Conservation (phyloP, 2,113 vertebrate species). For the Sphaerodactylus townsendi region DNA sequence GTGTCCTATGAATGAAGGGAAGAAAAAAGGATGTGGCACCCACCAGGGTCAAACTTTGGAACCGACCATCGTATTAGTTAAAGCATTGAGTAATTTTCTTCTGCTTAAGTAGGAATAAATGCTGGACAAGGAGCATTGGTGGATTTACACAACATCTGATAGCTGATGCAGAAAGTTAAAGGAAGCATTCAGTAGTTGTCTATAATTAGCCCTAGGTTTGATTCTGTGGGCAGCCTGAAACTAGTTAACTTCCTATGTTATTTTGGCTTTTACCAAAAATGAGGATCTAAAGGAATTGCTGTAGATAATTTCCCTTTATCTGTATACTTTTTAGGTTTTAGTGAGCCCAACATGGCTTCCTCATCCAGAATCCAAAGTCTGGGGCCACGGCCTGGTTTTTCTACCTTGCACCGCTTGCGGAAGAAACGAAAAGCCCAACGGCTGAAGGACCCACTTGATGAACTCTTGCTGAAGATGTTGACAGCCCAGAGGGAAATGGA, state of each 20-base stretch:
- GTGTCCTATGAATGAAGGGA: not conserved
- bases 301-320: not conserved
- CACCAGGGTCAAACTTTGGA: not conserved
- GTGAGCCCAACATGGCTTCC: constrained; percentile 76
- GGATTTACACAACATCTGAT: not conserved
- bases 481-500: constrained; percentile 78
- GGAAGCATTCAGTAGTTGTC: not conserved
- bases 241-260: not conserved
- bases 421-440: constrained; percentile 55
- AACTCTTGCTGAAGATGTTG: constrained; percentile 78
- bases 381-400: constrained; percentile 45
- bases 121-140: not conserved
- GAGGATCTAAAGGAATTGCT: not conserved
- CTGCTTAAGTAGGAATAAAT: not conserved
- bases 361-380: constrained; percentile 42
- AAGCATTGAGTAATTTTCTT: fast-evolving
- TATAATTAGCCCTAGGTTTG: not conserved
- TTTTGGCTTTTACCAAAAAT: not conserved
- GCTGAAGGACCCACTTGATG: constrained; percentile 62
- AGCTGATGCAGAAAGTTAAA: not conserved
- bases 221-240: fast-evolving
- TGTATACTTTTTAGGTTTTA: constrained; percentile 61
- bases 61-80: no score
- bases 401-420: constrained; percentile 53
- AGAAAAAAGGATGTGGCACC: not conserved